A percentile compares a stretch with the other conserved stretches of the same genome.
These are phyloP conservation scores for Macaca mulatta DNA, from an alignment of 2,113 vertebrate genomes.

Conservation along the genomic window DNA sequence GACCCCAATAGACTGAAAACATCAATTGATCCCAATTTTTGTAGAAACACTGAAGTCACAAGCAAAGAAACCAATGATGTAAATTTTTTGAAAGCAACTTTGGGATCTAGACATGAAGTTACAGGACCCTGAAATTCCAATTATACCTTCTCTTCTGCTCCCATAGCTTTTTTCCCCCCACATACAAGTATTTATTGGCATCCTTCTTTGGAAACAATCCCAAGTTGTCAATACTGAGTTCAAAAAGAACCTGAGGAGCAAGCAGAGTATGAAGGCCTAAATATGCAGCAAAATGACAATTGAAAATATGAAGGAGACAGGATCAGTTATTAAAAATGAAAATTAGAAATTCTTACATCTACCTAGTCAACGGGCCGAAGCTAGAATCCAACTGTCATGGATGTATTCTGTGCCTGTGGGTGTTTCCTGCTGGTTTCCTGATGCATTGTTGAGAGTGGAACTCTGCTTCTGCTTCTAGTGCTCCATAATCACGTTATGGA, in stretches of 20 bases:
- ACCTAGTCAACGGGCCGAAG: background rate
- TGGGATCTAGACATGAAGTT: background rate
- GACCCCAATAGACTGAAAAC: background rate
- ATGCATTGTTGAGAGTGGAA: background rate
- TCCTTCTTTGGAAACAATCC: background rate
- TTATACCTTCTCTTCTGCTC: background rate
- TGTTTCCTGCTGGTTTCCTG: background rate
- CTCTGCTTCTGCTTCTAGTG: background rate
- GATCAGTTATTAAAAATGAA: background rate
- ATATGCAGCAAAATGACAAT: background rate
- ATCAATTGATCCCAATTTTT: background rate
- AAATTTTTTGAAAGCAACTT: background rate
- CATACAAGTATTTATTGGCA: background rate
- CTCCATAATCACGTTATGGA: background rate
- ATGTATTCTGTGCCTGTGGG: background rate
- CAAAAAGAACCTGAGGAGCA: background rate
- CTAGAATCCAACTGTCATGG: background rate
- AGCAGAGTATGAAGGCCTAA: background rate
- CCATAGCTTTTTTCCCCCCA: background rate
- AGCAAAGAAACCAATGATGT: background rate
- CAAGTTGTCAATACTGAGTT: background rate
- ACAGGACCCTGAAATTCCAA: background rate
- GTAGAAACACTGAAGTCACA: background rate
- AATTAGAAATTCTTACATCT: background rate
- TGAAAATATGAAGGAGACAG: background rate